Conservation (phyloP, 2,113 vertebrate species). For the Alligator mississippiensis region DNA sequence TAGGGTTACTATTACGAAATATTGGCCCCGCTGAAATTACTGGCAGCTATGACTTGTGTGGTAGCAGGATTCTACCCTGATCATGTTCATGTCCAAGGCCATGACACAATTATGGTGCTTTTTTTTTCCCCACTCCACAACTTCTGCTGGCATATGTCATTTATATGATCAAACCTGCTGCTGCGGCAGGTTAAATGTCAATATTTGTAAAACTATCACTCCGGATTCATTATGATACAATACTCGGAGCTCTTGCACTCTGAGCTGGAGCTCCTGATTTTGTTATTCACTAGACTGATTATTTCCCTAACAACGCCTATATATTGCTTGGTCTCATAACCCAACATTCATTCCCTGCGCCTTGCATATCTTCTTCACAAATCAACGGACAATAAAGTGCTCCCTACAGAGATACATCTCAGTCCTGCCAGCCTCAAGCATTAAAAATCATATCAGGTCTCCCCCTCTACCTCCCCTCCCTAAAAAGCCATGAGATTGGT, state of each 20-base stretch:
- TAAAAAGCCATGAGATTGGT: background rate
- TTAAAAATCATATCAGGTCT: fast-evolving
- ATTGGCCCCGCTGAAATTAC: background rate
- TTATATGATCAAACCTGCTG: constrained; percentile 28
- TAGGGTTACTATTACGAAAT: too few species aligned
- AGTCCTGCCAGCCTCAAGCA: fast-evolving
- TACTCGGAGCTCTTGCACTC: constrained; percentile 36
- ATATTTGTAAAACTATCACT: constrained; percentile 40
- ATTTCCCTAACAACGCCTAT: constrained; percentile 41
- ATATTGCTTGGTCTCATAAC: constrained; percentile 50
- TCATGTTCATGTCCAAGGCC: background rate
- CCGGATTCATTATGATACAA: constrained; percentile 8
- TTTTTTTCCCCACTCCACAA: constrained; percentile 27
- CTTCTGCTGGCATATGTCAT: background rate
- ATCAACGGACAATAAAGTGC: fast-evolving
- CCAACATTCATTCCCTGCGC: constrained; percentile 4
- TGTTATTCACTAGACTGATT: constrained; percentile 29
- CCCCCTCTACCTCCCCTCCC: background rate
- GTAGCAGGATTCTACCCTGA: background rate
- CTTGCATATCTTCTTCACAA: background rate
- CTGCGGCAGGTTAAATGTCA: constrained; percentile 45
- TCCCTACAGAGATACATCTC: background rate
- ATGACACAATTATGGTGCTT: background rate
- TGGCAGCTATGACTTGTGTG: background rate
- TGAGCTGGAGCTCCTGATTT: constrained; percentile 37